phyloP scores from a whole-genome alignment of 2,888 invertebrate species.

The Plebejus anna region DNA sequence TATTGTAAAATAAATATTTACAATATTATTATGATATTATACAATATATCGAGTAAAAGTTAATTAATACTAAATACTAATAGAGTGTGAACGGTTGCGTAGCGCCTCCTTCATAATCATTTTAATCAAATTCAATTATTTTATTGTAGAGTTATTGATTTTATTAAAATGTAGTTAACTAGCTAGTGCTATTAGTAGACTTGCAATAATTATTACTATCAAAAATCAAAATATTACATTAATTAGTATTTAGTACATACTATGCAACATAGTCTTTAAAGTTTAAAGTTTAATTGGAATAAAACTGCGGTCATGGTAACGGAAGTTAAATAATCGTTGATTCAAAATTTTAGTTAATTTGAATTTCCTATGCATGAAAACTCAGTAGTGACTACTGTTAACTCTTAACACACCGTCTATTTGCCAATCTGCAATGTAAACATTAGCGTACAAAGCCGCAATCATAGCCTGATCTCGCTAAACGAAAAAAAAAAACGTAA shows the following conservation, averaged over 20 bases:
- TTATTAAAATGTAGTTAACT: background rate
- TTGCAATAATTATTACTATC: too few species aligned
- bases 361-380: too few species aligned
- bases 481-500: background rate
- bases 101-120: background rate
- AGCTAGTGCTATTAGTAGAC: background rate
- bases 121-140: background rate
- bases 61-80: background rate
- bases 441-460: slow-evolving; percentile 4
- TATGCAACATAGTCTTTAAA: too few species aligned
- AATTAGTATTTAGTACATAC: too few species aligned
- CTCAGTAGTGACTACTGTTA: too few species aligned
- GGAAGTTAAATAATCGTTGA: too few species aligned
- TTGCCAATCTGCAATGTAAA: background rate
- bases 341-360: too few species aligned
- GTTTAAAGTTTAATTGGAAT: too few species aligned
- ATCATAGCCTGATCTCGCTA: background rate
- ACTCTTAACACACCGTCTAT: background rate
- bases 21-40: background rate
- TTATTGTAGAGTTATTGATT: background rate
- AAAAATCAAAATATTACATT: too few species aligned
- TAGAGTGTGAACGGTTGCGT: background rate
- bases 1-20: background rate
- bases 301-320: too few species aligned
- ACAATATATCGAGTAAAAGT: background rate